A percentile compares a stretch with the other conserved stretches of the same genome.
Conservation (phyloP, 2,113 vertebrate genomes). For the Butorides virescens region DNA sequence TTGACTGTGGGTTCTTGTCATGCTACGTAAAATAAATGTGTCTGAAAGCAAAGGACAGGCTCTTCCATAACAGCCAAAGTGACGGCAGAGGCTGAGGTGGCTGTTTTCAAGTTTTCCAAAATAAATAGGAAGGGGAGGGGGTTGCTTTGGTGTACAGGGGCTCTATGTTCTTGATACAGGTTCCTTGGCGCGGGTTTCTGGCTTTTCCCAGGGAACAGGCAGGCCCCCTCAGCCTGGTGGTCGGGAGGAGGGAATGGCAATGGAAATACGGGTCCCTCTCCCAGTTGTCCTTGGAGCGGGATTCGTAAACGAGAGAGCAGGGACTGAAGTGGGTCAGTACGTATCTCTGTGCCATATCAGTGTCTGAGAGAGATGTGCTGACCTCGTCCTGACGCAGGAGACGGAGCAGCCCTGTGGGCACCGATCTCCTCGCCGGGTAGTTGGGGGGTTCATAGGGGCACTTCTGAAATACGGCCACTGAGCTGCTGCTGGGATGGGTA, state of each 20-base stretch:
- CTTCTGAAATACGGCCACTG: background rate
- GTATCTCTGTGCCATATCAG: background rate
- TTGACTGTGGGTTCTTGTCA: constrained; percentile 2
- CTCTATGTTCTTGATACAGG: background rate
- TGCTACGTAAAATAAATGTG: background rate
- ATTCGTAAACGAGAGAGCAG: background rate
- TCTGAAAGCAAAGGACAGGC: background rate
- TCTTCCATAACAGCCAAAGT: background rate
- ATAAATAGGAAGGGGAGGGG: background rate
- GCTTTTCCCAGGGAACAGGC: background rate
- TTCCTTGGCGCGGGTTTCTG: background rate
- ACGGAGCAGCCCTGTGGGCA: background rate
- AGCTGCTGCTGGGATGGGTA: background rate
- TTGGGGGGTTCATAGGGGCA: background rate
- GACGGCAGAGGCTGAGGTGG: background rate
- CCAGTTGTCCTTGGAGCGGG: background rate
- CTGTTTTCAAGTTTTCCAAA: background rate
- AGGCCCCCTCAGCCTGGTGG: background rate
- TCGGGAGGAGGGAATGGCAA: background rate
- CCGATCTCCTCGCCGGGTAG: background rate
- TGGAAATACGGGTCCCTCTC: background rate
- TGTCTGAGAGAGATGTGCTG: background rate
- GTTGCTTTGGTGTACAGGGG: background rate
- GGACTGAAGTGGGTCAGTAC: background rate
- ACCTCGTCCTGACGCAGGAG: background rate